Base-by-base conservation (phyloP, 2,113 vertebrate genomes). In the Scophthalmus maximus region DNA sequence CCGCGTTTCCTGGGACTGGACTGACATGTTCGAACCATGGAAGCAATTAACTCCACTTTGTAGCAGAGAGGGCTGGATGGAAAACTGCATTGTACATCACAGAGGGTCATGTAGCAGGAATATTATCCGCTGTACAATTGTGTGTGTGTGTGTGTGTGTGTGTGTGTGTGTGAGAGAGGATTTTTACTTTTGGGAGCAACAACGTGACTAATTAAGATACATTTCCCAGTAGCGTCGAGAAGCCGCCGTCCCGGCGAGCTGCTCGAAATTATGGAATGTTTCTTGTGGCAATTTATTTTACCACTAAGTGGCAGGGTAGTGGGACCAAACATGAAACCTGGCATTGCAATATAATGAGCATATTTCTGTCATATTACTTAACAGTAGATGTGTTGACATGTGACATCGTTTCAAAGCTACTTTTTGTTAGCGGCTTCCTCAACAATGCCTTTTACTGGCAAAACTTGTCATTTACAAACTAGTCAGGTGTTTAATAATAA, bases 71-170 rank as follows among this genome's bases (percentile, higher is more conserved):
- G 4, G 17, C 6, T 3, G 38, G 30, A 59, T 65, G 9, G 23
- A 44, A 71, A 75, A 49, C 25, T 58, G 36, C 40, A 49, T 26
- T 42, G 47, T 49, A 15, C 18, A 36, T 59, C 59, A 53, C n/a
- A 15, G 38, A 51, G 60, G 75, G 52, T 0, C 53, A 40, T 49
- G 38, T 26, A 68, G 52, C 22, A 51, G 32, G 65, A 61, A 52
- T 61, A 55, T 60, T 70, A 56, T 3, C 59, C n/a, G 55, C 55
- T 62, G 8, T 50, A 52, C n/a, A 26, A 47, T 20, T 12, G n/a
- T 42, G 52, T 5, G 25, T 12, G 49, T 46, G 42, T 46, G 4
- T 46, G 32, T 34, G 32, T 34, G 32, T 34, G 32, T 34, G 32
- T 34, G 32, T 34, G 32, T 34, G 32, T 34, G 32, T 46, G 18